Evolutionary conservation across 53 echinoderm and acorn worm species (phyloP), one percentile per base, ranked within the genome.

Genomic region (Luidia sarsii): DNA sequence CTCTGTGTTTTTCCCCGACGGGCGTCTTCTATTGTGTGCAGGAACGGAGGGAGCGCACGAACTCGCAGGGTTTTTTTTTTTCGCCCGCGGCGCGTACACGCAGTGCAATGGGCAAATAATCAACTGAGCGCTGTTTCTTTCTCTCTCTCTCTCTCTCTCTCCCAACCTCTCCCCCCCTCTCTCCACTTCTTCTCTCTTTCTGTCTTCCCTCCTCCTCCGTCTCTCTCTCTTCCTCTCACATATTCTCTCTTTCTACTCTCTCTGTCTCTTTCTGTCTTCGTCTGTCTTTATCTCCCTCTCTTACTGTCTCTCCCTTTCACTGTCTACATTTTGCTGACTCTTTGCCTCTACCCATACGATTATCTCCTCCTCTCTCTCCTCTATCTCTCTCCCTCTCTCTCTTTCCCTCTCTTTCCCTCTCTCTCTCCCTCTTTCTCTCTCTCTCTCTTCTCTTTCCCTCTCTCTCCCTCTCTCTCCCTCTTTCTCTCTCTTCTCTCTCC

Each of bases 21-120:
- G 2, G 48, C 60, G 61, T 5, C 30, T 11, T 0, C 77, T 32
- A 77, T 77, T 77, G 61, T 77, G 62, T 45, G 30, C 21, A 25
- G 61, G 61, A 77, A 77, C 61, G 33, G 77, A 61, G 60, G n/a
- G 25, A 61, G 77, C 77, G 33, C 77, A 77, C 77, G 77, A 77
- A 60, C 77, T 61, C 49, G 4, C 43, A n/a, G n/a, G n/a, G n/a
- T n/a, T n/a, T n/a, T n/a, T n/a, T n/a, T 41, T 30, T 48, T 19
- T 61, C 33, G 21, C 77, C 59, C 33, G n/a, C 33, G 77, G 77
- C 77, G 30, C 27, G 0, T 18, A n/a, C 75, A 30, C 19, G 25
- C 25, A 31, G 7, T 19, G 13, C 51, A 62, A 75, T 59, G 39
- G 59, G 28, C 7, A 75, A 77, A 77, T 61, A 60, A 27, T 14